Conservation (phyloP, 2,888 invertebrate genomes). For the Drosophila siamana region DNA sequence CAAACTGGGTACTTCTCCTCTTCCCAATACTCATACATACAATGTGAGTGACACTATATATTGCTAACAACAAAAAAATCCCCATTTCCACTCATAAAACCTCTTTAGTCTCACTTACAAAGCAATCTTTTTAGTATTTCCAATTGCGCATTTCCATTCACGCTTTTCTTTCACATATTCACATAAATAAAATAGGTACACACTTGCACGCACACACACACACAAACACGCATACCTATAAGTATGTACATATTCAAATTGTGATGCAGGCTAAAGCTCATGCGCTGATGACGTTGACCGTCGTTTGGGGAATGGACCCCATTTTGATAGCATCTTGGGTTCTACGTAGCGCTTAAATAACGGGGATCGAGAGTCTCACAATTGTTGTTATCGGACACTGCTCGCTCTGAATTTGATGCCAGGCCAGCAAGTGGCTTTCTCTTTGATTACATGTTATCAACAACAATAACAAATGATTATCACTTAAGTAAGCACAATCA, state of each 20-base stretch:
- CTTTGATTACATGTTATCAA: conserved; percentile 53
- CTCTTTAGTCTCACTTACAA: conserved; percentile 2
- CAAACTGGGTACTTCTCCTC: conserved; percentile 10
- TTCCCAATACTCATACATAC: neutral
- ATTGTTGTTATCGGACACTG: conserved; percentile 17
- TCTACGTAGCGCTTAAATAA: conserved; percentile 1
- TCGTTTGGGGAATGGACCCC: neutral
- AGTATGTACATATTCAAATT: neutral
- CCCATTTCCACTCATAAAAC: conserved; percentile 27
- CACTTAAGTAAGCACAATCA: conserved; percentile 66
- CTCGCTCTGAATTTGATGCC: conserved; percentile 15
- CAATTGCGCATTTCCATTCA: conserved; percentile 19
- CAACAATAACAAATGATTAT: conserved; percentile 59
- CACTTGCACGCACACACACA: neutral
- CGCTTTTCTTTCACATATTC: neutral
- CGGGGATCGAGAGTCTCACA: neutral
- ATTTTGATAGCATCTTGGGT: conserved; percentile 3
- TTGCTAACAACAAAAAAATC: conserved; percentile 9
- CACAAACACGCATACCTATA: neutral
- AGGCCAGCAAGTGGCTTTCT: conserved; percentile 36
- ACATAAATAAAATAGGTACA: neutral
- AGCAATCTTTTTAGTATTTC: conserved; percentile 1
- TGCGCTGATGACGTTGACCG: conserved; percentile 15
- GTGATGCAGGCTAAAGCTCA: conserved; percentile 26
- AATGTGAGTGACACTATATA: neutral